These are phyloP conservation scores for Glossophaga mutica DNA, from an alignment of 2,797 vertebrate species.

Conservation along the genomic window DNA sequence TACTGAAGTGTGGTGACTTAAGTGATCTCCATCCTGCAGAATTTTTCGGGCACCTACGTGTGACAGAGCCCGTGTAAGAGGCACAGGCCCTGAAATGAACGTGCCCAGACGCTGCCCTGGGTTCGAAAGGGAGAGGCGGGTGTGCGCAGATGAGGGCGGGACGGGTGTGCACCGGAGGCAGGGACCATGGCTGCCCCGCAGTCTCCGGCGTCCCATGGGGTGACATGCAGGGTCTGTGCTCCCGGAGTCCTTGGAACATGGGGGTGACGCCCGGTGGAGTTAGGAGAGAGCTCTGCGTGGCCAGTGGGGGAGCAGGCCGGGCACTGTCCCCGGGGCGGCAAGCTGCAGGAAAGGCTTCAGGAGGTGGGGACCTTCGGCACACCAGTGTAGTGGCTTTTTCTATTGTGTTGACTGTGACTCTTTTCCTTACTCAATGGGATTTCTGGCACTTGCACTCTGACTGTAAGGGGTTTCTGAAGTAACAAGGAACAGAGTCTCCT, in stretches of 20 bases:
- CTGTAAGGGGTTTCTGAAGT: neutral
- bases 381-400: neutral
- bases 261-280: accelerated
- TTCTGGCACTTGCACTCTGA: neutral
- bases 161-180: neutral
- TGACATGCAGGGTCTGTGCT: accelerated
- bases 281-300: neutral
- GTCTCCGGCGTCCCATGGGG: no score
- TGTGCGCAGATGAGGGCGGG: no score
- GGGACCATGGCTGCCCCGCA: accelerated
- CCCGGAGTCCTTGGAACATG: accelerated
- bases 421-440: neutral
- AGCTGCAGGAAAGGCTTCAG: neutral
- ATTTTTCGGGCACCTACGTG: neutral
- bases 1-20: neutral
- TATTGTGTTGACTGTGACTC: neutral
- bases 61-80: neutral
- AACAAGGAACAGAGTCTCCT: neutral
- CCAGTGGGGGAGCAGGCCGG: accelerated
- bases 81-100: neutral
- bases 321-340: accelerated
- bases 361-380: neutral
- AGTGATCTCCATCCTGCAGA: neutral
- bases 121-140: neutral
- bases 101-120: neutral